Percentiles rank a stretch among this genome's conserved stretches.
Evolutionary conservation across 2,797 vertebrate species (phyloP).

Genomic region (Spinus olivaceus): DNA sequence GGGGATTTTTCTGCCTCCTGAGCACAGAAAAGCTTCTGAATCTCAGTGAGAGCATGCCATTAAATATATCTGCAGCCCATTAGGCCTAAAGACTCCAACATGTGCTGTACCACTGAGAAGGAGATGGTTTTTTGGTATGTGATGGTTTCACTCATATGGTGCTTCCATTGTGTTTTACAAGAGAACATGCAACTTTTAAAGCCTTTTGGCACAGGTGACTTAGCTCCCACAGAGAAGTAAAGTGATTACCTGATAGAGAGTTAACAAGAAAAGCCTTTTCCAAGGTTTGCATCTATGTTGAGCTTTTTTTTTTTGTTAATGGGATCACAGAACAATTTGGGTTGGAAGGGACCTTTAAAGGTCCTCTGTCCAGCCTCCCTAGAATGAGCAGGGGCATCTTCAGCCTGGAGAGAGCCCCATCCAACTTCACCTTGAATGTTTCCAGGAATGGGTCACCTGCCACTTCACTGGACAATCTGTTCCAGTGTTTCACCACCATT

Average conservation of each 20-base stretch:
- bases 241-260: constrained; percentile 1
- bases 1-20: neutral
- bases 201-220: constrained; percentile 27
- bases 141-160: neutral
- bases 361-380: neutral
- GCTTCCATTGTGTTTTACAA: neutral
- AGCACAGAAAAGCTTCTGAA: neutral
- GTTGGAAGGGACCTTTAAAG: neutral
- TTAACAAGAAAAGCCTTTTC: constrained; percentile 26
- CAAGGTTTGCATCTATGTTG: neutral
- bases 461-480: neutral
- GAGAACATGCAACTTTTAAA: constrained; percentile 29
- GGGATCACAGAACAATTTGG: neutral
- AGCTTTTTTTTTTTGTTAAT: neutral
- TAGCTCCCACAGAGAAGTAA: constrained; percentile 26
- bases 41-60: neutral
- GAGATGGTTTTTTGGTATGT: neutral
- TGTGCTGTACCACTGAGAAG: neutral
- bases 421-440: neutral
- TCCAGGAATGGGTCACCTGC: neutral
- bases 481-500: neutral
- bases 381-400: neutral
- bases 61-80: neutral
- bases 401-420: neutral
- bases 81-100: neutral